Base-by-base conservation (phyloP, 2,888 invertebrate genomes). In the Drosophila prostipennis region DNA sequence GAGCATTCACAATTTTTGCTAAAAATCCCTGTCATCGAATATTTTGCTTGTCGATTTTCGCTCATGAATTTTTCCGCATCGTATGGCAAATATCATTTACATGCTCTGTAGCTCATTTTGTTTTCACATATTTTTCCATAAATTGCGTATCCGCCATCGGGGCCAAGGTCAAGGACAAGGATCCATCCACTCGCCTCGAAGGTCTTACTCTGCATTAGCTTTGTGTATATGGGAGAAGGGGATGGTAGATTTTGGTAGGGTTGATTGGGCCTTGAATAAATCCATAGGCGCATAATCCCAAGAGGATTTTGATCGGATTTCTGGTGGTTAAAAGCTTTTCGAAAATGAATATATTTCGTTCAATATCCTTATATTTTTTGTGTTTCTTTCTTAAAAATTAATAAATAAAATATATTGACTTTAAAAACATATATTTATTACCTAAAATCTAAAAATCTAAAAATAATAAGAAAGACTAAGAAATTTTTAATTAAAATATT, bases 101-200 rank as follows among this genome's bases (percentile, higher is more conserved):
- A 61, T 63, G 26, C 61, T 34, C 19, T 11, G 26, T 6, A 36
- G 60, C 61, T 60, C 61, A 48, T 34, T 63, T 60, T 60, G 34
- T 42, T 60, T 48, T 37, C 39, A 40, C 40, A 60, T 60, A 63
- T 63, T 63, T 63, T 60, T 48, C 57, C 46, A 34, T 37, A 58
- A 26, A 72, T 74, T 76, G 45, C 72, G 77, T 59, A 72, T 64
- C 53, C 77, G 74, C 55, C 48, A 58, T 49, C 43, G 53, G 43
- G 78, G 55, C 61, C 63, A 78, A 56, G 78, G 76, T 63, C 65
- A 72, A 59, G 73, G 77, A 34, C 73, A 59, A 55, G 61, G n/a
- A 60, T 63, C 61, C 48, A 55, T 42, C 42, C 29, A 43, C 16
- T 26, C n/a, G 34, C 11, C 42, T 23, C 16, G 40, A 48, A 60